phyloP scores from a whole-genome alignment of 2,888 invertebrate species.

The Xestobium rufovillosum region DNA sequence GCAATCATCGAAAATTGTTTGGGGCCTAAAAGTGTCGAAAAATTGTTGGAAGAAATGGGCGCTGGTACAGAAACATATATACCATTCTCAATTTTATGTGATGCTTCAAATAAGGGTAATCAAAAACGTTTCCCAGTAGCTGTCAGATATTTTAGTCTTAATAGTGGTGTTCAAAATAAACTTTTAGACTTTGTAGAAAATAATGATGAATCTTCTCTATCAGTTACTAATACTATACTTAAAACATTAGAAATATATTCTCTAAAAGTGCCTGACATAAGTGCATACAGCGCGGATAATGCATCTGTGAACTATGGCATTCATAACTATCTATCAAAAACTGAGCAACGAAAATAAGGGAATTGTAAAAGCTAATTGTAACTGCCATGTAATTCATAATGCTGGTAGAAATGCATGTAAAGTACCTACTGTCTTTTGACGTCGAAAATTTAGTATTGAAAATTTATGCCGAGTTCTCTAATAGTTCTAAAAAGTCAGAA shows the following conservation, averaged over 20 bases:
- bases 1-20: constrained; percentile 23
- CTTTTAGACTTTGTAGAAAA: no score
- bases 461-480: constrained; percentile 24
- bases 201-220: no score
- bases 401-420: constrained; percentile 23
- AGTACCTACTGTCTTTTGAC: constrained; percentile 20
- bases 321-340: no score
- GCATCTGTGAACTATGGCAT: no score
- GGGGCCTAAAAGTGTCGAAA: constrained; percentile 19
- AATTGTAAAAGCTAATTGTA: constrained; percentile 23
- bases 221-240: no score
- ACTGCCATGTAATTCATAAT: constrained; percentile 24
- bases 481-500: constrained; percentile 18
- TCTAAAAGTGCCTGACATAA: no score
- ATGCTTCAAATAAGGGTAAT: constrained; percentile 12
- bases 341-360: no score
- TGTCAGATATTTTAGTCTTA: no score
- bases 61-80: constrained; percentile 6
- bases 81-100: constrained; percentile 11
- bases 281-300: no score
- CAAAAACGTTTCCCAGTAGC: no score
- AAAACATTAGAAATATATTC: no score
- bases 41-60: constrained; percentile 13
- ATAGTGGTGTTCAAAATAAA: no score
- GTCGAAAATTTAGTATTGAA: constrained; percentile 27